phyloP scores from a whole-genome alignment of 1,140 invertebrate species.

The Lepidurus apus region DNA sequence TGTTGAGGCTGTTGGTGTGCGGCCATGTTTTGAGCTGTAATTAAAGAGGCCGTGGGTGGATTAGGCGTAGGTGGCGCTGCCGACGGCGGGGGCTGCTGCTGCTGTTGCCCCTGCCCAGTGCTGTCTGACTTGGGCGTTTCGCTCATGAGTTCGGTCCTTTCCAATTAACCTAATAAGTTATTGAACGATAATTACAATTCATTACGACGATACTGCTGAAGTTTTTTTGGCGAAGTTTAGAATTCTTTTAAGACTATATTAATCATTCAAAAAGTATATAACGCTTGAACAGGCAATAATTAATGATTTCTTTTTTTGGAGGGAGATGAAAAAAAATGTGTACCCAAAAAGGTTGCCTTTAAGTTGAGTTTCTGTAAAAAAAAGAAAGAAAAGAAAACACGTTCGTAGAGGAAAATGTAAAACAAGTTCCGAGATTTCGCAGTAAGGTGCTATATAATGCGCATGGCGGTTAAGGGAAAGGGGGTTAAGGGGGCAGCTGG shows the following conservation, averaged over 20 bases:
- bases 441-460: background rate
- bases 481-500: slow-evolving; percentile 1
- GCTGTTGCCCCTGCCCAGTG: slow-evolving; percentile 21
- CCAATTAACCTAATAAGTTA: background rate
- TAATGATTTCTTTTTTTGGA: too few species aligned
- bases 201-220: too few species aligned
- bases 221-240: too few species aligned
- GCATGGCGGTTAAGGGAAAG: background rate
- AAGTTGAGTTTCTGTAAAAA: background rate
- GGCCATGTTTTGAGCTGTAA: slow-evolving; percentile 11
- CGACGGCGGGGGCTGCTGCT: slow-evolving; percentile 23
- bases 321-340: too few species aligned
- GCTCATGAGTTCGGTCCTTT: slow-evolving; percentile 24
- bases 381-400: background rate
- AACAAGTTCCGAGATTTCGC: background rate
- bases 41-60: background rate
- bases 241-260: too few species aligned
- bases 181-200: too few species aligned
- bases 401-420: background rate
- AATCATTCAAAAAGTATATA: too few species aligned
- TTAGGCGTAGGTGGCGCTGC: background rate
- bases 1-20: background rate
- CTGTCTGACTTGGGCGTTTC: slow-evolving; percentile 24
- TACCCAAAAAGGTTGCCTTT: too few species aligned
- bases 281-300: too few species aligned